phyloP scores from a whole-genome alignment of 2,888 invertebrate species.

The Morinoia aosen region DNA sequence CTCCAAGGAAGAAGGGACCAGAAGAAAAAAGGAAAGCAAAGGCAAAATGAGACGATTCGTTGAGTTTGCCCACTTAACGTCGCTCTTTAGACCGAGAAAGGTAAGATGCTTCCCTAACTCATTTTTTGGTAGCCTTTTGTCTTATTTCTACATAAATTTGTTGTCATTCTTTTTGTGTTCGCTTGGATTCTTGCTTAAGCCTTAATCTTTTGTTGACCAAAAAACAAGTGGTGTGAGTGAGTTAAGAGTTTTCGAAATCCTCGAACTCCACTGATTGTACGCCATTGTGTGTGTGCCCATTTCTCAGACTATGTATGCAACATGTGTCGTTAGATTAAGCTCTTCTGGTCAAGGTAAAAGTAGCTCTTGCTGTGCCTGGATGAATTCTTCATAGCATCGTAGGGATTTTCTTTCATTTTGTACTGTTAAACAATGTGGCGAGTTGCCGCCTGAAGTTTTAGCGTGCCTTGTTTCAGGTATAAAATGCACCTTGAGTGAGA shows the following conservation, averaged over 20 bases:
- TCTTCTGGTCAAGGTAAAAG: too few species aligned
- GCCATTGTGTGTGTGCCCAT: neutral
- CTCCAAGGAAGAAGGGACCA: slow-evolving; percentile 58
- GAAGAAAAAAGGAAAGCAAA: slow-evolving; percentile 57
- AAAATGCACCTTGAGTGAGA: neutral
- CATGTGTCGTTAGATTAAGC: too few species aligned
- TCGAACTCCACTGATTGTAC: neutral
- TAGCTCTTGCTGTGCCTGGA: too few species aligned
- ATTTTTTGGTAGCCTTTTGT: too few species aligned
- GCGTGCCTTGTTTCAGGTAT: neutral
- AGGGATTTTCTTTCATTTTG: neutral
- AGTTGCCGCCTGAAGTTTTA: neutral
- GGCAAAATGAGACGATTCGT: slow-evolving; percentile 60
- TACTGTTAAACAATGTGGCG: too few species aligned
- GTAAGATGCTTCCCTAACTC: slow-evolving; percentile 42
- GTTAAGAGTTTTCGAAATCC: neutral
- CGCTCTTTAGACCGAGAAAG: slow-evolving; percentile 65
- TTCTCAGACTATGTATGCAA: too few species aligned
- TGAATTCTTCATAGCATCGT: neutral
- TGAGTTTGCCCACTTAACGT: slow-evolving; percentile 64
- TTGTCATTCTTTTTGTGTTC: too few species aligned
- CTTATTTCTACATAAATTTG: too few species aligned
- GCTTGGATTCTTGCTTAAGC: neutral
- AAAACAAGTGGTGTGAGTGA: neutral
- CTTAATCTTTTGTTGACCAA: neutral